Conservation (phyloP, 1,140 invertebrate genomes). For the Nasonia vitripennis region DNA sequence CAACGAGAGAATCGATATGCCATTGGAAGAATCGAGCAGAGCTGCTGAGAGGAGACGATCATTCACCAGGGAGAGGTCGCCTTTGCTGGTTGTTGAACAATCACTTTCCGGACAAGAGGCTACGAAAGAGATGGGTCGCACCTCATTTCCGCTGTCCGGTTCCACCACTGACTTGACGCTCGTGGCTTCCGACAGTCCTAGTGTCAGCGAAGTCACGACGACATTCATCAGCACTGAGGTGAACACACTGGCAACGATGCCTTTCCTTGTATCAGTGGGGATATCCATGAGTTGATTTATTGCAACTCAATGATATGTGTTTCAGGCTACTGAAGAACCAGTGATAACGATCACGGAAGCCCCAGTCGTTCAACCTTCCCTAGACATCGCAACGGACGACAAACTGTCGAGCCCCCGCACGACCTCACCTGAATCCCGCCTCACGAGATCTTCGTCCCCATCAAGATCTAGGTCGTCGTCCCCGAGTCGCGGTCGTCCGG, state of each 20-base stretch:
- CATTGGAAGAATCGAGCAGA: neutral
- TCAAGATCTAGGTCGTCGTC: constrained; percentile 64
- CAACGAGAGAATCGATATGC: constrained; percentile 57
- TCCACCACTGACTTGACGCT: constrained; percentile 7
- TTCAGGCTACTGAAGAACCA: constrained; percentile 22
- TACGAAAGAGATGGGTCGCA: constrained; percentile 12
- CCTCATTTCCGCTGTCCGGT: neutral
- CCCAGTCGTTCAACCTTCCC: neutral
- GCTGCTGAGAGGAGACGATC: neutral
- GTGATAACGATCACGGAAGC: neutral
- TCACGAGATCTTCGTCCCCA: neutral
- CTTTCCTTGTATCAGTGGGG: neutral
- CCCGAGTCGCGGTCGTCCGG: constrained; percentile 49
- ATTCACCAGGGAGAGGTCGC: constrained; percentile 31
- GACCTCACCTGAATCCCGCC: neutral
- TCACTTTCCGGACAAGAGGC: neutral
- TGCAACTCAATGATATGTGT: neutral
- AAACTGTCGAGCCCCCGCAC: neutral
- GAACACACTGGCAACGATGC: neutral
- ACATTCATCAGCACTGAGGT: constrained; percentile 13
- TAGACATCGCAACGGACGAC: neutral
- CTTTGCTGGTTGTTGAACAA: constrained; percentile 24
- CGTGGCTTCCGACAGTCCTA: neutral
- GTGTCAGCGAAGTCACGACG: neutral
- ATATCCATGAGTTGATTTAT: neutral